These are phyloP conservation scores for Choloepus didactylus DNA, from an alignment of 2,797 vertebrate species.

Conservation along the genomic window DNA sequence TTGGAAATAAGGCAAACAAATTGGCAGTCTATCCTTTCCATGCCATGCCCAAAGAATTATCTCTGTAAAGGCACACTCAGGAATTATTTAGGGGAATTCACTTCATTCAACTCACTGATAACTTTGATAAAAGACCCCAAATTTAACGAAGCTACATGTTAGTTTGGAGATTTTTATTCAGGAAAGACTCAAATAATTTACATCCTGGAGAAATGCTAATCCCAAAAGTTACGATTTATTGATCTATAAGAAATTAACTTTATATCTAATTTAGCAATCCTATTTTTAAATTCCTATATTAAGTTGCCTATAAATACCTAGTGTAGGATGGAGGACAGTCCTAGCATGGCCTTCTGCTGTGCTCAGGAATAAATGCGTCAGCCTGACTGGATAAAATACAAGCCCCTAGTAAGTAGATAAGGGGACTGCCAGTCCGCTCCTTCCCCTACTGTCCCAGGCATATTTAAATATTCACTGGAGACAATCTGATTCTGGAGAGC, in stretches of 20 bases:
- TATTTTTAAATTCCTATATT: background rate
- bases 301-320: background rate
- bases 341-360: no score
- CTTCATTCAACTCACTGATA: background rate
- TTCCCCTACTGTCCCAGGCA: no score
- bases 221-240: background rate
- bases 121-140: background rate
- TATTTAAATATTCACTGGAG: no score
- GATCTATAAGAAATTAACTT: constrained; percentile 44
- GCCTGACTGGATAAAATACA: no score
- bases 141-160: background rate
- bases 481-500: no score
- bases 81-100: background rate
- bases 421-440: no score
- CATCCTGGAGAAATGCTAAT: background rate
- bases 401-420: no score
- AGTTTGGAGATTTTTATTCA: constrained; percentile 32
- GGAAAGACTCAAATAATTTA: background rate
- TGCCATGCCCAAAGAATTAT: background rate
- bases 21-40: background rate
- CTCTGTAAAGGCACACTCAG: background rate
- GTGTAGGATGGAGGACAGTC: no score
- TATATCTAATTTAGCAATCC: background rate
- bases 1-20: background rate
- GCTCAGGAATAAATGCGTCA: no score